Conservation (phyloP, 2,888 invertebrate species). For the Crossocerus cetratus region DNA sequence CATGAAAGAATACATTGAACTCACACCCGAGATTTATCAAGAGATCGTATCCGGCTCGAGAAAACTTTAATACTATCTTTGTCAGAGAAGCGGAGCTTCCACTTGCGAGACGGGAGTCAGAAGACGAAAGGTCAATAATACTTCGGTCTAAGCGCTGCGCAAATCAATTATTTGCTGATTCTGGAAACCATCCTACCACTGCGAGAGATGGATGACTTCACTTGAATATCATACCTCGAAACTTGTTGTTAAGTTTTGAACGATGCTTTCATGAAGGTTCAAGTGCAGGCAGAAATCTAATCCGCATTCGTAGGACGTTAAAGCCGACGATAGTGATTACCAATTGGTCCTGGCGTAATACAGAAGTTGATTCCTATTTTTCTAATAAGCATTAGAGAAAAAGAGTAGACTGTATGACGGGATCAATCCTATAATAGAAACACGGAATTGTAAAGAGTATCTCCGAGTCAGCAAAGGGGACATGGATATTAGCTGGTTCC, state of each 20-base stretch:
- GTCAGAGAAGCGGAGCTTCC: not conserved
- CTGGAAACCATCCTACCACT: too few species aligned
- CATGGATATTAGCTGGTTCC: too few species aligned
- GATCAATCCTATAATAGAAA: too few species aligned
- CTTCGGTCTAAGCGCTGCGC: too few species aligned
- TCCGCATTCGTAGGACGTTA: not conserved
- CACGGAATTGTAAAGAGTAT: too few species aligned
- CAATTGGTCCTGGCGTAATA: not conserved
- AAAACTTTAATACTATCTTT: constrained; percentile 68
- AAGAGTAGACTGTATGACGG: not conserved
- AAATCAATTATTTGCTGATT: too few species aligned
- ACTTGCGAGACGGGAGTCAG: not conserved
- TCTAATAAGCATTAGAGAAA: not conserved
- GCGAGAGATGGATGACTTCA: too few species aligned
- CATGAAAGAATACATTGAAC: constrained; percentile 82
- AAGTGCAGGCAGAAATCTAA: not conserved
- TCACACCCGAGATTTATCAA: constrained; percentile 78
- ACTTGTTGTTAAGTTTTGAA: not conserved
- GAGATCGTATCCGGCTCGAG: constrained; percentile 78
- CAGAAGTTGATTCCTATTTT: not conserved
- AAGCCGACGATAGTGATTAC: not conserved
- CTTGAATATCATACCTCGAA: not conserved
- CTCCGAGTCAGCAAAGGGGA: too few species aligned
- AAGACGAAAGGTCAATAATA: not conserved
- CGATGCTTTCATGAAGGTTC: not conserved